These are phyloP conservation scores for Dione vanillae DNA, from an alignment of 2,888 invertebrate genomes.

Conservation along the genomic window DNA sequence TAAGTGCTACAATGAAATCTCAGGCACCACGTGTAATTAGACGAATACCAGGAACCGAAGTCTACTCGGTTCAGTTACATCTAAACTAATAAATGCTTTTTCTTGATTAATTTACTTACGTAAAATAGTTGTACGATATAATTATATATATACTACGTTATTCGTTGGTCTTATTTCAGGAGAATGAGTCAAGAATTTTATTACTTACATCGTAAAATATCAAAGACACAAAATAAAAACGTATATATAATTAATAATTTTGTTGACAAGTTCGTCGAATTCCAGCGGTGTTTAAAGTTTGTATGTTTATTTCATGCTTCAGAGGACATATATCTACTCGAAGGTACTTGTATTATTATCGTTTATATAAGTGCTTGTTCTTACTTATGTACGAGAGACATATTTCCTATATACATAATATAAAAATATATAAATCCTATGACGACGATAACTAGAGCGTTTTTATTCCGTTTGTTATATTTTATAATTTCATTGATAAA, in stretches of 20 bases:
- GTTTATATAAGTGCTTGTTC: too few relatives aligned
- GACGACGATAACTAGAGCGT: too few relatives aligned
- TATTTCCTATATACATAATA: too few relatives aligned
- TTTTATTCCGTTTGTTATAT: too few relatives aligned
- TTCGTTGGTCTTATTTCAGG: conserved; percentile 1
- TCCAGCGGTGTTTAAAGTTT: not conserved
- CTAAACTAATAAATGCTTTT: not conserved
- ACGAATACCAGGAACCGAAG: too few relatives aligned
- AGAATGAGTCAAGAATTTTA: not conserved
- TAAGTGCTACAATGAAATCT: not conserved
- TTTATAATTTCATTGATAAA: too few relatives aligned
- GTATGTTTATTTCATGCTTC: not conserved
- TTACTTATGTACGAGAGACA: too few relatives aligned
- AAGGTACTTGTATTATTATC: too few relatives aligned
- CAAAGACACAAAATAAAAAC: conserved; percentile 3
- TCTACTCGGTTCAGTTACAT: not conserved
- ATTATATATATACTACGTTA: not conserved
- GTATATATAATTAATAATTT: not conserved
- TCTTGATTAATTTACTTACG: not conserved
- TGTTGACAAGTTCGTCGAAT: not conserved
- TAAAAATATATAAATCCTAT: too few relatives aligned
- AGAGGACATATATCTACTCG: not conserved
- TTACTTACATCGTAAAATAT: conserved; percentile 2
- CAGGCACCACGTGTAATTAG: not conserved
- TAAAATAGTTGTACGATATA: not conserved